These are phyloP conservation scores for Leptopilina clavipes DNA, from an alignment of 1,140 invertebrate genomes.

Conservation along the genomic window DNA sequence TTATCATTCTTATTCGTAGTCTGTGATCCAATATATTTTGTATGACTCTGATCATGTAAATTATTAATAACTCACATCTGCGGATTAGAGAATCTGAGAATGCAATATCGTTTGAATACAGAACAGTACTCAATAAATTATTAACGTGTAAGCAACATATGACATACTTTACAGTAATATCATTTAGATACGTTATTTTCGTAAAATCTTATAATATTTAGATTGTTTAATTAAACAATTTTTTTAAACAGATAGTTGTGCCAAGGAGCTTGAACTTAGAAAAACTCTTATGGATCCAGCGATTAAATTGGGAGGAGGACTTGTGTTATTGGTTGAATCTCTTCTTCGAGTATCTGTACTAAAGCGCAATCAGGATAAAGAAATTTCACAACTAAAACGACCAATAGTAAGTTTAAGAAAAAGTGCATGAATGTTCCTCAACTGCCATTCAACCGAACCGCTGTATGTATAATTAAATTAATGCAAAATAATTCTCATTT, in stretches of 20 bases:
- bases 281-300: slow-evolving; percentile 59
- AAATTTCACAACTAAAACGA: slow-evolving; percentile 63
- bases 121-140: slow-evolving; percentile 56
- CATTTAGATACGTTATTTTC: neutral
- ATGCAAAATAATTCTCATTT: too few relatives aligned
- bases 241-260: slow-evolving; percentile 57
- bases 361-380: slow-evolving; percentile 65
- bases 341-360: slow-evolving; percentile 69
- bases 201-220: neutral
- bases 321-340: slow-evolving; percentile 66
- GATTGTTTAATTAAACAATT: slow-evolving; percentile 30
- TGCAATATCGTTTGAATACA: slow-evolving; percentile 44
- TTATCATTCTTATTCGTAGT: neutral
- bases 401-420: slow-evolving; percentile 61
- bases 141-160: slow-evolving; percentile 41
- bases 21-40: neutral
- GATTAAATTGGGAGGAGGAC: slow-evolving; percentile 65
- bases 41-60: neutral
- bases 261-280: slow-evolving; percentile 63
- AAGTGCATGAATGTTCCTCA: too few relatives aligned
- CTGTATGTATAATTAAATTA: too few relatives aligned
- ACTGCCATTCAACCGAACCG: too few relatives aligned
- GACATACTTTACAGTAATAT: neutral
- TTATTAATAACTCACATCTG: slow-evolving; percentile 59
- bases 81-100: slow-evolving; percentile 59